Evolutionary conservation across 2,888 invertebrate genomes (phyloP).

Genomic region (Spodoptera exigua): DNA sequence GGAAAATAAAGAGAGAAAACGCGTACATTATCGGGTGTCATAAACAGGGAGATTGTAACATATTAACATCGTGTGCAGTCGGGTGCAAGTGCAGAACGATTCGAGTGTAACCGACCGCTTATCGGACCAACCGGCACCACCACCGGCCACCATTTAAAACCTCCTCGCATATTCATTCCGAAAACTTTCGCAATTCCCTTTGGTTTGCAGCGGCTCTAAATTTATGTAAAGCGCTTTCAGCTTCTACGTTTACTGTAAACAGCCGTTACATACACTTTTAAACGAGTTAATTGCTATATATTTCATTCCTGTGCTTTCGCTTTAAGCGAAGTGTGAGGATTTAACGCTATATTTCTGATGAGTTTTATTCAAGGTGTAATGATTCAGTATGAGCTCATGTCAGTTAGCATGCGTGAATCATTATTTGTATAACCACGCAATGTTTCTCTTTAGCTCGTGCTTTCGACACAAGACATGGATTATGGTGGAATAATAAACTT

Average conservation of each 20-base stretch:
- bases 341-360: constrained; percentile 35
- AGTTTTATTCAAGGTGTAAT: constrained; percentile 58
- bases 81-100: constrained; percentile 42
- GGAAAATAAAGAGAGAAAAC: constrained; percentile 22
- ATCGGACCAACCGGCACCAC: constrained; percentile 55
- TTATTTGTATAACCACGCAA: constrained; percentile 54
- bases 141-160: constrained; percentile 66
- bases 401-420: constrained; percentile 56
- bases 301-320: constrained; percentile 39
- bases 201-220: constrained; percentile 72
- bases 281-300: constrained; percentile 51
- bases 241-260: constrained; percentile 53
- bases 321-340: constrained; percentile 32
- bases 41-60: constrained; percentile 42
- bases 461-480: constrained; percentile 32
- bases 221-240: constrained; percentile 70
- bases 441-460: constrained; percentile 24
- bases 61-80: constrained; percentile 50
- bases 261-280: constrained; percentile 34
- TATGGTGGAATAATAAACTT: constrained; percentile 25
- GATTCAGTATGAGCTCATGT: constrained; percentile 63
- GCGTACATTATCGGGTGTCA: constrained; percentile 35
- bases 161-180: constrained; percentile 77
- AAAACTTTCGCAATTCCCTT: constrained; percentile 80
- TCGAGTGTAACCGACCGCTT: constrained; percentile 50